Conservation (phyloP, 35 echinoderm and acorn worm species). For the Stichopus chloronotus region DNA sequence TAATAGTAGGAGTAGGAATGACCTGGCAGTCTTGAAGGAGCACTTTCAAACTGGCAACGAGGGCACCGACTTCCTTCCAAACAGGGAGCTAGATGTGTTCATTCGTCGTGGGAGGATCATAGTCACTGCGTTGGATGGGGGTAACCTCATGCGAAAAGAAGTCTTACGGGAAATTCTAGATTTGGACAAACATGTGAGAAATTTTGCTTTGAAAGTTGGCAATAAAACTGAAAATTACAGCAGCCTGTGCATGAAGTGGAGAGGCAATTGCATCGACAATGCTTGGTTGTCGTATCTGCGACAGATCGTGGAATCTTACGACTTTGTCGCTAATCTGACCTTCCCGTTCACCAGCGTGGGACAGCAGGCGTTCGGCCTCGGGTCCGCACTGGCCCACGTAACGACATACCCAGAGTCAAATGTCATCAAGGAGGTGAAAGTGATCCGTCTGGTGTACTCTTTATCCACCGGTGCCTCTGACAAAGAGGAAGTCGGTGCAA, state of each 20-base stretch:
- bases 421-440: slow-evolving; percentile 69
- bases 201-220: slow-evolving; percentile 42
- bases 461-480: slow-evolving; percentile 34
- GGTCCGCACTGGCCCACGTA: slow-evolving; percentile 66
- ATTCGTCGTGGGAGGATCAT: slow-evolving; percentile 72
- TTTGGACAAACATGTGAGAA: slow-evolving; percentile 58
- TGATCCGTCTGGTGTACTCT: slow-evolving; percentile 67
- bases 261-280: slow-evolving; percentile 58
- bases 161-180: slow-evolving; percentile 68
- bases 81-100: slow-evolving; percentile 79
- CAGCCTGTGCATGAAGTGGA: slow-evolving; percentile 72
- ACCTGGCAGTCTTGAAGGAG: slow-evolving; percentile 53
- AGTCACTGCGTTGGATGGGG: slow-evolving; percentile 66
- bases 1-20: slow-evolving; percentile 57
- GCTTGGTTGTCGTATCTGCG: slow-evolving; percentile 56
- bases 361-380: slow-evolving; percentile 59
- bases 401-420: slow-evolving; percentile 43
- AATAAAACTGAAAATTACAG: slow-evolving; percentile 49
- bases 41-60: slow-evolving; percentile 69
- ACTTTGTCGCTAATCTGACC: slow-evolving; percentile 58
- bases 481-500: slow-evolving; percentile 36
- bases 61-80: slow-evolving; percentile 80
- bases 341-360: slow-evolving; percentile 57
- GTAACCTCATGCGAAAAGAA: slow-evolving; percentile 68
- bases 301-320: slow-evolving; percentile 22